phyloP scores from a whole-genome alignment of 2,888 invertebrate species.

The Patella depressa region DNA sequence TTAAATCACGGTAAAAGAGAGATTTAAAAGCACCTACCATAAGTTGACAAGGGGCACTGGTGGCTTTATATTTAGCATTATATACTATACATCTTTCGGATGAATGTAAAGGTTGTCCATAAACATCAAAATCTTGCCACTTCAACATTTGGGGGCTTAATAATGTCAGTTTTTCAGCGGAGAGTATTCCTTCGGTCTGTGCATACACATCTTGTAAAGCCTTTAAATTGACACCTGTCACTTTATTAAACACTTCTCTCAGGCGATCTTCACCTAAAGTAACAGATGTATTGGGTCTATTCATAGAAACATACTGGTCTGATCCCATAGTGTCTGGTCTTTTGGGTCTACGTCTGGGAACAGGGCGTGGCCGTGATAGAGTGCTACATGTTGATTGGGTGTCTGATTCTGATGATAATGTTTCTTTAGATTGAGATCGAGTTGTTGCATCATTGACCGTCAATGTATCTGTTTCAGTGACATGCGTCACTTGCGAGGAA shows the following conservation, averaged over 20 bases:
- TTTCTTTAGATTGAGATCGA: conserved; percentile 36
- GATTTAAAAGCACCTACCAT: conserved; percentile 46
- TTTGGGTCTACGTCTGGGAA: conserved; percentile 53
- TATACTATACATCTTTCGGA: conserved; percentile 62
- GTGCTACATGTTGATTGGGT: conserved; percentile 51
- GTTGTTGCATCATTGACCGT: conserved; percentile 34
- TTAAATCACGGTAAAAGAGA: neutral
- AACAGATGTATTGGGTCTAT: conserved; percentile 55
- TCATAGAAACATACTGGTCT: conserved; percentile 66
- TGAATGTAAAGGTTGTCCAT: conserved; percentile 58
- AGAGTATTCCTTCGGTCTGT: conserved; percentile 56
- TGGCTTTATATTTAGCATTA: conserved; percentile 54
- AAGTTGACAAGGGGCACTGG: conserved; percentile 54
- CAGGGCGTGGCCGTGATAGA: conserved; percentile 55
- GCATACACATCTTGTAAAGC: conserved; percentile 59
- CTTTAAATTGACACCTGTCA: conserved; percentile 57
- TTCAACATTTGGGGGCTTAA: conserved; percentile 40
- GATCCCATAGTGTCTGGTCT: conserved; percentile 48
- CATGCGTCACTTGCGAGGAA: conserved; percentile 14
- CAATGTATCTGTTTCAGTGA: conserved; percentile 27
- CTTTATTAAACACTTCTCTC: conserved; percentile 51
- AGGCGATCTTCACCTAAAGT: conserved; percentile 55
- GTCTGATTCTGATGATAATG: conserved; percentile 42
- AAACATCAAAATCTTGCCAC: conserved; percentile 62
- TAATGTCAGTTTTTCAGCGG: conserved; percentile 45